Base-by-base conservation (phyloP, 2,797 vertebrate species). In the Hippopotamyrus pictus region DNA sequence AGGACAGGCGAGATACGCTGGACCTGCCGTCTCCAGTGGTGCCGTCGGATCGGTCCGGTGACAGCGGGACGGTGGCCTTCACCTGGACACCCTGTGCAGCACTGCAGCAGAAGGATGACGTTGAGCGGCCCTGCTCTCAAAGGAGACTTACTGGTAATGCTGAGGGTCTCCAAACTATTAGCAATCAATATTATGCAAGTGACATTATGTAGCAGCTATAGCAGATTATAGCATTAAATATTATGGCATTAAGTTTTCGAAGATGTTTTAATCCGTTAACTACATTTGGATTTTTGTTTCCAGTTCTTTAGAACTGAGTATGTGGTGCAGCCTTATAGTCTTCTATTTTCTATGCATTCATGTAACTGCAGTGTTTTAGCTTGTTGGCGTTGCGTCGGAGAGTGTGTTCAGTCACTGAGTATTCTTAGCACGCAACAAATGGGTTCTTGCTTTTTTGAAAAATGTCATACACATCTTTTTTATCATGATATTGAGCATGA, bases 31-130 rank as follows among this genome's bases (percentile, higher is more conserved):
- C 92, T 9, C 50, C 51, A 17, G 29, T 83, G 2, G 91, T 83
- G 54, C 14, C 46, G 41, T 50, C 53, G 0, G 91, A 89, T 37
- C 0, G 25, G 76, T 89, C 73, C 57, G 91, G 90, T 11, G 91
- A 91, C 7, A 79, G 57, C 1, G 85, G 88, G 17, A 91, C 90
- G 5, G 69, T 53, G 11, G 65, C 89, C 25, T 93, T 93, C n/a
- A 84, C 86, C 46, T 94, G 94, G 93, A 93, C 90, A 8, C 90
- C 92, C 14, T 93, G 90, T 87, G 88, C 91, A 12, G 89, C 69
- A 5, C 91, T 92, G 17, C 92, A 88, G 44, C 88, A 91, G 65
- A 89, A 91, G 44, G 62, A 90, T 53, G 92, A 93, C 48, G 84
- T 17, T 1, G 90, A 92, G 69, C 87, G 48, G 76, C 88, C 82